Evolutionary conservation across 92 coral and sea anemone genomes (phyloP).

Genomic region (Siderastrea radians): DNA sequence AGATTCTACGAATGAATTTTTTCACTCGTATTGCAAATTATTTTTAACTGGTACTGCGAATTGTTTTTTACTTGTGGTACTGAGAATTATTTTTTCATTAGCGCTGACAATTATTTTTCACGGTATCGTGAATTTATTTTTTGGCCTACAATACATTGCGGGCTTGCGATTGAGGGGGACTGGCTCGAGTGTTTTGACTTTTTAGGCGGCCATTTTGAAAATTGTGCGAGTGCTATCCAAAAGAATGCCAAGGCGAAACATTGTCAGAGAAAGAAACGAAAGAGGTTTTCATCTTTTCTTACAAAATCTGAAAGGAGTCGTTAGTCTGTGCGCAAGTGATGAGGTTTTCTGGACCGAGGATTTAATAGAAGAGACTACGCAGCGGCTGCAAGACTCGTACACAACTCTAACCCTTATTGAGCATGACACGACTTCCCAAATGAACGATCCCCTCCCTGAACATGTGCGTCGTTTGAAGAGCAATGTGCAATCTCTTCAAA

Average conservation of each 20-base stretch:
- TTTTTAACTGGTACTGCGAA: too few species aligned
- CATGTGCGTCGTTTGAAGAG: conserved; percentile 30
- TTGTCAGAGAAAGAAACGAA: conserved; percentile 43
- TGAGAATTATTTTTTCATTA: too few species aligned
- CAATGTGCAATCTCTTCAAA: conserved; percentile 27
- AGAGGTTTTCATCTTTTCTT: not conserved
- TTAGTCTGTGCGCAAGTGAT: conserved; percentile 36
- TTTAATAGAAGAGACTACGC: conserved; percentile 51
- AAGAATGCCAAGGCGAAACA: conserved; percentile 38
- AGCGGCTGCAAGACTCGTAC: conserved; percentile 61
- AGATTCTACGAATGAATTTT: too few species aligned
- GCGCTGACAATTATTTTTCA: too few species aligned
- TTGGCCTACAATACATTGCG: too few species aligned
- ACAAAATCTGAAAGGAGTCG: conserved; percentile 52
- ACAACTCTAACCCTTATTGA: conserved; percentile 41
- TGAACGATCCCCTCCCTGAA: conserved; percentile 14
- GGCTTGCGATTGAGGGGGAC: not conserved
- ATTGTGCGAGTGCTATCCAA: conserved; percentile 4
- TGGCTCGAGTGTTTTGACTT: not conserved
- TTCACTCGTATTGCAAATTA: too few species aligned
- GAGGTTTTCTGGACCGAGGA: conserved; percentile 51
- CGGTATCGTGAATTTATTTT: too few species aligned
- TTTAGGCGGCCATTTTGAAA: not conserved
- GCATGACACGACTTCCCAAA: conserved; percentile 36
- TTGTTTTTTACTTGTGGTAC: too few species aligned